Conservation (phyloP, 1,140 invertebrate species). For the Drosophila pseudoananassae region DNA sequence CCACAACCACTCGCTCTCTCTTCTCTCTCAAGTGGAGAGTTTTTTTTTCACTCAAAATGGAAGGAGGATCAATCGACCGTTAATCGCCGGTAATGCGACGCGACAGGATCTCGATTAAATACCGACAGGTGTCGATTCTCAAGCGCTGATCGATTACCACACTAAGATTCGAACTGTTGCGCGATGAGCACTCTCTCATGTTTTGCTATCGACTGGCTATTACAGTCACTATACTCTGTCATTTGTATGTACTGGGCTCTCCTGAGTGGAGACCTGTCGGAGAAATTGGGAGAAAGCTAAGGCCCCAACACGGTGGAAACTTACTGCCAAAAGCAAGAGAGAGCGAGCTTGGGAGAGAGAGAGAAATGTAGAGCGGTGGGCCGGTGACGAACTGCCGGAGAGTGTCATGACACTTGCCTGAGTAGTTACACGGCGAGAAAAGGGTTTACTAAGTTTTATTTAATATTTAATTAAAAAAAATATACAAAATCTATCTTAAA, state of each 20-base stretch:
- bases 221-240: constrained; percentile 17
- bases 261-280: background rate
- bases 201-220: constrained; percentile 81
- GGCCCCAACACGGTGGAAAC: constrained; percentile 14
- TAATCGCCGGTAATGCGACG: constrained; percentile 82
- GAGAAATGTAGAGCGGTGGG: background rate
- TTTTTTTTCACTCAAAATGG: background rate
- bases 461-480: background rate
- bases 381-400: constrained; percentile 5
- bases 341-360: too few relatives aligned
- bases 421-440: background rate
- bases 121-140: constrained; percentile 84
- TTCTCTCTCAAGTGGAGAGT: background rate
- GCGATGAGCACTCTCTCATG: constrained; percentile 83
- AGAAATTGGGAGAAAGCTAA: constrained; percentile 1
- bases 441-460: background rate
- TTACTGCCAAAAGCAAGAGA: constrained; percentile 38
- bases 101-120: constrained; percentile 82
- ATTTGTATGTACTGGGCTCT: constrained; percentile 15
- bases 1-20: background rate
- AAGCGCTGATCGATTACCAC: constrained; percentile 83
- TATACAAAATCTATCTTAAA: too few relatives aligned
- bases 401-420: constrained; percentile 11
- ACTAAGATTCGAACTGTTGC: constrained; percentile 76
- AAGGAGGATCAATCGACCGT: constrained; percentile 6